A percentile compares a stretch with the other conserved stretches of the same genome.
Evolutionary conservation across 1,140 invertebrate species (phyloP).

Genomic region (Aphelenchoides besseyi): DNA sequence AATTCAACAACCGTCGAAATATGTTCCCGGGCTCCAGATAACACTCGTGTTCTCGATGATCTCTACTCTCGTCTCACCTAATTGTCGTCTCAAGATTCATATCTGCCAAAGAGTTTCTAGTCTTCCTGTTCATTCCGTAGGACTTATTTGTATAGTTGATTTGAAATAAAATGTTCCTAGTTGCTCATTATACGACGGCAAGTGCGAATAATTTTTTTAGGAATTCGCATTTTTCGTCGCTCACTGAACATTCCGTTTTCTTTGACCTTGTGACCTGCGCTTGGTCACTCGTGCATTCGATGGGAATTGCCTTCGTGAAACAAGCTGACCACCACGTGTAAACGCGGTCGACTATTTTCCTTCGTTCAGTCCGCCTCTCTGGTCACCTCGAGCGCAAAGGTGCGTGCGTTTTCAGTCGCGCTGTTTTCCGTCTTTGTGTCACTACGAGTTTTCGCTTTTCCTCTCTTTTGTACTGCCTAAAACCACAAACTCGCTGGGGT

Average conservation of each 20-base stretch:
- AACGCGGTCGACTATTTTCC: too few species aligned
- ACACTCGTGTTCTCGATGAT: neutral
- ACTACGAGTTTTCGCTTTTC: neutral
- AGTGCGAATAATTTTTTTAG: neutral
- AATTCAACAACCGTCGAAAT: neutral
- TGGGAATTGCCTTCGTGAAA: neutral
- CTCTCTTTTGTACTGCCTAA: neutral
- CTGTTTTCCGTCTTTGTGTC: too few species aligned
- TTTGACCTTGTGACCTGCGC: neutral
- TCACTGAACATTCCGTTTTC: neutral
- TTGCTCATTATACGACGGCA: too few species aligned
- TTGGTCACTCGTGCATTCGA: neutral
- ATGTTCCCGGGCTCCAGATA: neutral
- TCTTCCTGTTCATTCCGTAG: neutral
- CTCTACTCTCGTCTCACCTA: neutral
- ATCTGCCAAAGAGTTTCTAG: neutral
- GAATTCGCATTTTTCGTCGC: neutral
- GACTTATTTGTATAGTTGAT: neutral
- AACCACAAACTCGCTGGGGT: neutral
- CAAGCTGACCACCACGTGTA: too few species aligned
- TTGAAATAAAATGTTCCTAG: too few species aligned
- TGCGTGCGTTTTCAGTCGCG: too few species aligned
- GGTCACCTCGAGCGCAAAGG: too few species aligned
- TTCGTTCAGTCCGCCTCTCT: too few species aligned
- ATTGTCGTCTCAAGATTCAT: neutral